Conservation (phyloP, 2,797 vertebrate genomes). For the Peromyscus aztecus region DNA sequence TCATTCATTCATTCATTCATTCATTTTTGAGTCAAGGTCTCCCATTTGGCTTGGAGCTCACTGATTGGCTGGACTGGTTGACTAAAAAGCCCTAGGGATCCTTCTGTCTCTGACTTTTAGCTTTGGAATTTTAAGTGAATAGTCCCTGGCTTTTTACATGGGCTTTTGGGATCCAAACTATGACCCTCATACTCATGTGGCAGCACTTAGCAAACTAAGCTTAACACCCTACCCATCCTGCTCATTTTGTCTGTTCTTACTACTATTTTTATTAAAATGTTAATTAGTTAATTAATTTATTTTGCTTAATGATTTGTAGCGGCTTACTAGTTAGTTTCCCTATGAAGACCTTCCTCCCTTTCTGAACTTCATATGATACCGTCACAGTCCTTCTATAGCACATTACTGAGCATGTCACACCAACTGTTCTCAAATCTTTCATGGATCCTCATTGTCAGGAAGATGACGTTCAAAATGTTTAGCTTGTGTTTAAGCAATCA, state of each 20-base stretch:
- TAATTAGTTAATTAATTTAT: too few relatives aligned
- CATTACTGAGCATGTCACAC: neutral
- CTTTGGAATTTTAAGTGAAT: neutral
- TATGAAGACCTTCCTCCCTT: neutral
- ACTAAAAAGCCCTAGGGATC: neutral
- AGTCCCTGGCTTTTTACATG: neutral
- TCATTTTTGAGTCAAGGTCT: neutral
- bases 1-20: neutral
- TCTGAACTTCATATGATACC: neutral
- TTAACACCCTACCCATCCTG: neutral
- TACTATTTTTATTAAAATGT: neutral
- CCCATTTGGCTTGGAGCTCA: neutral
- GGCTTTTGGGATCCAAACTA: neutral
- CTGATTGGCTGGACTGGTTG: neutral
- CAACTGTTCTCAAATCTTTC: neutral
- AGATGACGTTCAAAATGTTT: neutral
- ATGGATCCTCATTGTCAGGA: neutral
- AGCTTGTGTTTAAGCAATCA: neutral
- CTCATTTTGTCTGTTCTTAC: neutral
- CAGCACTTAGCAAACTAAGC: neutral
- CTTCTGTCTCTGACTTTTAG: neutral
- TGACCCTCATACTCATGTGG: neutral
- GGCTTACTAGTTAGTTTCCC: neutral
- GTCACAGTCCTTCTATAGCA: neutral
- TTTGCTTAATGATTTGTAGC: neutral